Evolutionary conservation across 53 echinoderm and acorn worm genomes (phyloP).

Genomic region (Apostichopus leukothele): DNA sequence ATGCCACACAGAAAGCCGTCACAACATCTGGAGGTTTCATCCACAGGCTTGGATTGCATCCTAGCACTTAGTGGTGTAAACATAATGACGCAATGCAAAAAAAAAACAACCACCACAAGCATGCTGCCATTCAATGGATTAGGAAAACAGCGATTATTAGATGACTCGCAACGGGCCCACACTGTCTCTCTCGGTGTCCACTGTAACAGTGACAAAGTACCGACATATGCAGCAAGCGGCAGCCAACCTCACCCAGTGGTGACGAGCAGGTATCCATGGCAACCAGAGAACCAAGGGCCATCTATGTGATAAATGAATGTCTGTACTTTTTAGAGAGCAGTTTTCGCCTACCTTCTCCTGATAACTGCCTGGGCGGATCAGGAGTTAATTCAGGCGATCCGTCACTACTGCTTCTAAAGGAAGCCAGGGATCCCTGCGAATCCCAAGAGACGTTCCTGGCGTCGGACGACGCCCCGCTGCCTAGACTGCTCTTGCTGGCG

Average conservation of each 20-base stretch:
- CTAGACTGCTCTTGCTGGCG: constrained; percentile 18
- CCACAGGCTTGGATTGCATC: no score
- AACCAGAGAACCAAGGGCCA: neutral
- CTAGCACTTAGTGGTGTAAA: neutral
- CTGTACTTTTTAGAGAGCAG: constrained; percentile 41
- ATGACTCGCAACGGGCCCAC: no score
- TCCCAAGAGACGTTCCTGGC: constrained; percentile 47
- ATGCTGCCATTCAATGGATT: neutral
- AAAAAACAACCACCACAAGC: neutral
- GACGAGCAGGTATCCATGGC: neutral
- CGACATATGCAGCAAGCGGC: neutral
- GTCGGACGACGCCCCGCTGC: constrained; percentile 47
- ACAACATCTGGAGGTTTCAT: no score
- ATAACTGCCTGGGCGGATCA: constrained; percentile 72
- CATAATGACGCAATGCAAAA: neutral
- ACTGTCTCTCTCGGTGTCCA: no score
- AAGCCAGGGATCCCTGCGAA: constrained; percentile 58
- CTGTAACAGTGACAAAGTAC: no score
- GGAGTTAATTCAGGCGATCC: constrained; percentile 68
- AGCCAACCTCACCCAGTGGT: neutral
- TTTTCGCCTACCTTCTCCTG: constrained; percentile 61
- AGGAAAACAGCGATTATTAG: no score
- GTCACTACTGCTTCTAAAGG: constrained; percentile 53
- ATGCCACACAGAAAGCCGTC: no score
- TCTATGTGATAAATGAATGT: constrained; percentile 40